Base-by-base conservation (phyloP, 2,888 invertebrate species). In the Tachystola acroxantha region DNA sequence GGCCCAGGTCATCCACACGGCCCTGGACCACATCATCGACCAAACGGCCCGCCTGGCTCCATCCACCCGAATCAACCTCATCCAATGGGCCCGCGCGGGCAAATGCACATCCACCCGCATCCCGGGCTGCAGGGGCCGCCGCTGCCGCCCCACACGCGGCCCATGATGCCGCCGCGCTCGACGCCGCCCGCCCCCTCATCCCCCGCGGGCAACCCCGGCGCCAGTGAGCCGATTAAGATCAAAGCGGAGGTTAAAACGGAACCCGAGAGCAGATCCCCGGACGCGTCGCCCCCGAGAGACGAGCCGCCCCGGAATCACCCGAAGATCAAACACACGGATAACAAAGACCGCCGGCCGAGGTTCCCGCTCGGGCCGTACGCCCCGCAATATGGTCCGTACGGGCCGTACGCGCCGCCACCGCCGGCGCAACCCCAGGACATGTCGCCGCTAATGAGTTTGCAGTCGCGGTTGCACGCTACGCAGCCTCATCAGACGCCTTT, bases 221-320 rank as follows among this genome's bases (percentile, higher is more conserved):
- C 43, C 31, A 50, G 45, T 1, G 47, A 69, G 28, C 52, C 72
- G 2, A 53, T 81, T 24, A 72, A 69, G 40, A 80, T 85, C 43
- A 85, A 86, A 41, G 76, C 84, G 0, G 87, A 87, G 44, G 86
- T 87, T 10, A 87, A 87, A 46, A 78, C 78, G 1, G 87, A 87
- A 48, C 86, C 85, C 0, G 84, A 84, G 42, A 79, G 78, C 47
- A 63, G 69, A 10, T 79, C 82, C 2, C 84, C 82, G 9, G 64
- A 64, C 1, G 57, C 49, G 3, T 75, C 78, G 3, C 67, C 63
- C 13, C 66, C 63, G 11, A 7, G 48, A 24, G 64, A 61, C 30
- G 74, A 74, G 13, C 67, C 74, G 12, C 73, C 69, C 9, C 47
- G 71, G n/a, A 59, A 51, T 22, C 81, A 79, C 33, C 84, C 84